These are phyloP conservation scores for Macrochelys suwanniensis DNA, from an alignment of 2,797 vertebrate species.

Conservation along the genomic window DNA sequence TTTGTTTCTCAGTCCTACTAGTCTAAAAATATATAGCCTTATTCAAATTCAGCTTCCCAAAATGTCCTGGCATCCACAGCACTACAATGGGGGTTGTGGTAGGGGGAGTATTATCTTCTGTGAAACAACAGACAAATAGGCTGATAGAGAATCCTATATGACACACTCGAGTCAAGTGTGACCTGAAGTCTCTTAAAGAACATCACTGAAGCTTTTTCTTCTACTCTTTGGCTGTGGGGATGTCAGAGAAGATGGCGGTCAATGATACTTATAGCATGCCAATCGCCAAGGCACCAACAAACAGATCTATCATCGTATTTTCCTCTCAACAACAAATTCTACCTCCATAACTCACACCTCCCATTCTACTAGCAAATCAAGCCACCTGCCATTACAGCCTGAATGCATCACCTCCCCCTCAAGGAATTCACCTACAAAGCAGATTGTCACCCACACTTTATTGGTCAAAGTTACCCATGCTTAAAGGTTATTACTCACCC, in stretches of 20 bases:
- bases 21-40: background rate
- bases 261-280: background rate
- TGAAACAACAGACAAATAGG: background rate
- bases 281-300: background rate
- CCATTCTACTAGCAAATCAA: background rate
- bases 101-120: background rate
- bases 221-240: background rate
- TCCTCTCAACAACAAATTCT: background rate
- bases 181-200: background rate
- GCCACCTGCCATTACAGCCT: background rate
- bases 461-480: background rate
- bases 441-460: background rate
- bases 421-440: background rate
- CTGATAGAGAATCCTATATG: background rate
- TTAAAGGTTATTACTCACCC: background rate
- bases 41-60: background rate
- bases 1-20: background rate
- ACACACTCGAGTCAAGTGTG: background rate
- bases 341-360: background rate
- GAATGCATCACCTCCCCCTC: background rate
- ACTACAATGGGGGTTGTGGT: background rate
- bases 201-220: background rate
- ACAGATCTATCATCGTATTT: background rate
- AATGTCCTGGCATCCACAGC: background rate
- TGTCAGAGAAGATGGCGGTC: background rate